Evolutionary conservation across 53 echinoderm and acorn worm genomes (phyloP).

Genomic region (Pentamera pediparva): DNA sequence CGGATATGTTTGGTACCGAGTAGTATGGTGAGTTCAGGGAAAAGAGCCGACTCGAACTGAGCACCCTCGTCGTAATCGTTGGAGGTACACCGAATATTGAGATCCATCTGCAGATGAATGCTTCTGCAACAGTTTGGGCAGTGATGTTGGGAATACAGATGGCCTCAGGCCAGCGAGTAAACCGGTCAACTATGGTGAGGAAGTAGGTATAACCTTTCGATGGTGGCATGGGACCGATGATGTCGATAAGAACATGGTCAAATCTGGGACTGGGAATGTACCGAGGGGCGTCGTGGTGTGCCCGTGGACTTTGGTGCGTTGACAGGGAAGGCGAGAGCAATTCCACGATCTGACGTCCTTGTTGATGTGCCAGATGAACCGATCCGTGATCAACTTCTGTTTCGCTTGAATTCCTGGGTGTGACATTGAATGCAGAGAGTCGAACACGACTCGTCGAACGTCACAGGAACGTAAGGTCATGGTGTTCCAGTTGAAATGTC

Average conservation of each 20-base stretch:
- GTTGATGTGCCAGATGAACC: conserved; percentile 60
- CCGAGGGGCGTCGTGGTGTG: conserved; percentile 37
- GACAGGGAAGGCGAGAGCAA: conserved; percentile 44
- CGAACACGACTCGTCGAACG: conserved; percentile 32
- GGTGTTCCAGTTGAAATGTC: conserved; percentile 43
- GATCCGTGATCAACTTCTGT: conserved; percentile 35
- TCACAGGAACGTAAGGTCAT: conserved; percentile 33
- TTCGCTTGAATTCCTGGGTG: conserved; percentile 58
- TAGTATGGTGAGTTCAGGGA: conserved; percentile 3
- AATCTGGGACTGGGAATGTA: conserved; percentile 38
- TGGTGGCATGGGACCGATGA: conserved; percentile 46
- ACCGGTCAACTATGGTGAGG: conserved; percentile 22
- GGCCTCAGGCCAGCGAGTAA: conserved; percentile 37
- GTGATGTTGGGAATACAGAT: conserved; percentile 36
- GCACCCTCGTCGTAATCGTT: conserved; percentile 37
- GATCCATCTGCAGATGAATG: conserved; percentile 29
- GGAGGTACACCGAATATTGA: conserved; percentile 36
- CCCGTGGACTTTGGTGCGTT: conserved; percentile 36
- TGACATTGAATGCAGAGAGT: conserved; percentile 50
- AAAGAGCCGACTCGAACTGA: conserved; percentile 41
- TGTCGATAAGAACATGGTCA: conserved; percentile 39
- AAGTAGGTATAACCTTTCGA: no score
- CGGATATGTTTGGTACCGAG: neutral
- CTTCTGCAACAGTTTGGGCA: conserved; percentile 33
- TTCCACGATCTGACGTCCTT: conserved; percentile 55